Evolutionary conservation across 1,140 invertebrate genomes (phyloP), one percentile per base, ranked within the genome.

Genomic region (Drosophila dunni): DNA sequence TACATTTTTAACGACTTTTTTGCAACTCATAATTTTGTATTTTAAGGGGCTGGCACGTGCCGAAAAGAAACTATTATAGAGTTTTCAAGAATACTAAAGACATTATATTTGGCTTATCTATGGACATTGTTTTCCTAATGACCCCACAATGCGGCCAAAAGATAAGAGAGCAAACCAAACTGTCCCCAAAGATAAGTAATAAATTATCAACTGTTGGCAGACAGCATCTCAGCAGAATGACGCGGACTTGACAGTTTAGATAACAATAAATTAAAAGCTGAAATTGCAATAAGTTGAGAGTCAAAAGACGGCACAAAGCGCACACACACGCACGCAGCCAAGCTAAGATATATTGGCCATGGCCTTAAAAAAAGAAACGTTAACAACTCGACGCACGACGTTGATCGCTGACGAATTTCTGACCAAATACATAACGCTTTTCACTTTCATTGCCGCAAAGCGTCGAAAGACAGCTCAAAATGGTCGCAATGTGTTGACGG

Each of bases 391-490:
- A 13, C 10, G 13, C 24, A 11, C 40, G 61, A 82, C 84, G 54
- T 83, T 80, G 69, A 79, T 86, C 50, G 71, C 57, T 85, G 78
- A 86, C 75, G 71, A 86, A 79, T 79, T 73, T 53, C 8, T 56
- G 68, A 46, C 57, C 42, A 70, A 65, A 85, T 75, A 24, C 63
- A 20, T 38, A 50, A 56, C n/a, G 50, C 63, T 63, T 76, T 88
- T 86, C 84, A 89, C 83, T 88, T 88, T 83, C 66, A 71, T 89
- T 88, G 83, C 83, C 79, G 72, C 63, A 76, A 29, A 60, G 65
- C 48, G 36, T 24, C n/a, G 20, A 40, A 60, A 56, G 45, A 60
- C 56, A 46, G 10, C 36, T 88, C 60, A 63, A 70, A 60, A 50
- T 60, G 53, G 20, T 15, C 3, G 20, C 60, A 50, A 58, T 63